A percentile compares a stretch with the other conserved stretches of the same genome.
phyloP scores from a whole-genome alignment of 2,797 vertebrate species.

The Tamandua tetradactyla region DNA sequence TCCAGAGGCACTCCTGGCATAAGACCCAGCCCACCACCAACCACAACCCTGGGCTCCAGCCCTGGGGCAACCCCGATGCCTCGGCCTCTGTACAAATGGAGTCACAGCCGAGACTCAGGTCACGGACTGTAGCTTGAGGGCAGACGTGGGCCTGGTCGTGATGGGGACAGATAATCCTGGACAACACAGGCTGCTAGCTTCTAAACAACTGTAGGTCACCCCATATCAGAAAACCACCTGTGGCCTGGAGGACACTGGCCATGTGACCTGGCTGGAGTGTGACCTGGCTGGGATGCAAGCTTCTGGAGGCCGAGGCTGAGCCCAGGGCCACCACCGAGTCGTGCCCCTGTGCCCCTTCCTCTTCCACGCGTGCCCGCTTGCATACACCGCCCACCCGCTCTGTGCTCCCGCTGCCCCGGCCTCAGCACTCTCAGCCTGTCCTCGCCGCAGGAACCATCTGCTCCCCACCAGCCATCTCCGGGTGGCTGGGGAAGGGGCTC shows the following conservation, averaged over 20 bases:
- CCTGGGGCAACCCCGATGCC: background rate
- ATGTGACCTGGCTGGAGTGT: background rate
- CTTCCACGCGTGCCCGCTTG: too few species aligned
- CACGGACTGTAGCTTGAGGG: background rate
- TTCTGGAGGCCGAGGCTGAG: background rate
- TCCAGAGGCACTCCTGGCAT: background rate
- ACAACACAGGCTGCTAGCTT: background rate
- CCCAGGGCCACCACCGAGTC: fast-evolving
- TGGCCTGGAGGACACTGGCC: fast-evolving
- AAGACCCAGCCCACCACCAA: background rate
- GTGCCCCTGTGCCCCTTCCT: fast-evolving
- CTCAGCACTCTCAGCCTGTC: background rate
- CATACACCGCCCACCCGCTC: background rate
- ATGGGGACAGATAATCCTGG: fast-evolving
- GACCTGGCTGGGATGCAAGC: background rate
- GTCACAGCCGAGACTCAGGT: background rate
- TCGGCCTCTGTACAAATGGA: background rate
- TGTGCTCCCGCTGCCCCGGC: background rate
- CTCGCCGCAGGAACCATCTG: background rate
- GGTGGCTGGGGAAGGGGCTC: background rate
- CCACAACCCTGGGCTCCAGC: background rate
- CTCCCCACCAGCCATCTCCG: background rate
- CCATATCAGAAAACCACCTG: background rate
- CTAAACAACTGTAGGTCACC: background rate
- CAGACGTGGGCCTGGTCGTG: fast-evolving